Conservation (phyloP, 2,888 invertebrate species). For the Machimus atricapillus region DNA sequence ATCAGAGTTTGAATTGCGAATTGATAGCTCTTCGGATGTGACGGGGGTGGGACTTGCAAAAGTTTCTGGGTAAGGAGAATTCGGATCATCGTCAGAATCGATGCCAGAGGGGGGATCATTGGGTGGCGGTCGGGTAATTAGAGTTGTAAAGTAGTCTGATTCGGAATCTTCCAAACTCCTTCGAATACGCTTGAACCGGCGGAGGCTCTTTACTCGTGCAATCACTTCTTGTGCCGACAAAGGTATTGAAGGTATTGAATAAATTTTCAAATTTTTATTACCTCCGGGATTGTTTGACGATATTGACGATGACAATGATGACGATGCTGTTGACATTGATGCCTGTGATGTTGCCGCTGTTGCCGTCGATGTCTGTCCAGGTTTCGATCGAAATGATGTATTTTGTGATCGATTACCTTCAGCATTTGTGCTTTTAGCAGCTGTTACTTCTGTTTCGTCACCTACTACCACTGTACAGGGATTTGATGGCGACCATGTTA, state of each 20-base stretch:
- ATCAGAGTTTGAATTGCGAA: conserved; percentile 28
- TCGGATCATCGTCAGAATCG: conserved; percentile 2
- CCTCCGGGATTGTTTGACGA: conserved; percentile 60
- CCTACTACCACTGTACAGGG: conserved; percentile 85
- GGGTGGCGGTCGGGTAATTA: conserved; percentile 3
- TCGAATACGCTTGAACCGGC: conserved; percentile 39
- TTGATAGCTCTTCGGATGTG: conserved; percentile 36
- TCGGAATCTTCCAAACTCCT: conserved; percentile 40
- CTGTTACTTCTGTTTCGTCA: conserved; percentile 73
- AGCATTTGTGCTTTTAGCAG: conserved; percentile 74
- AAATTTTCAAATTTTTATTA: conserved; percentile 50
- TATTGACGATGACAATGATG: conserved; percentile 69
- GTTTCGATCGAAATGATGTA: conserved; percentile 69
- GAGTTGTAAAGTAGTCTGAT: conserved; percentile 1
- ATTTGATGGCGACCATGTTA: conserved; percentile 84
- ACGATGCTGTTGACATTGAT: conserved; percentile 66
- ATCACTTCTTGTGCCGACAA: neutral
- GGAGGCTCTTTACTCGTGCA: neutral
- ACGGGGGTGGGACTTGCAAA: conserved; percentile 23
- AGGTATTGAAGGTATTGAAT: neutral
- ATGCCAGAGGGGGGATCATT: neutral
- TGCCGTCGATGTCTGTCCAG: conserved; percentile 59
- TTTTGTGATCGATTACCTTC: conserved; percentile 76
- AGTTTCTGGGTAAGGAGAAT: conserved; percentile 1
- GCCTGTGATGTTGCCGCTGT: conserved; percentile 64